A percentile compares a stretch with the other conserved stretches of the same genome.
phyloP scores from a whole-genome alignment of 2,113 vertebrate species.

The Pseudonaja textilis region DNA sequence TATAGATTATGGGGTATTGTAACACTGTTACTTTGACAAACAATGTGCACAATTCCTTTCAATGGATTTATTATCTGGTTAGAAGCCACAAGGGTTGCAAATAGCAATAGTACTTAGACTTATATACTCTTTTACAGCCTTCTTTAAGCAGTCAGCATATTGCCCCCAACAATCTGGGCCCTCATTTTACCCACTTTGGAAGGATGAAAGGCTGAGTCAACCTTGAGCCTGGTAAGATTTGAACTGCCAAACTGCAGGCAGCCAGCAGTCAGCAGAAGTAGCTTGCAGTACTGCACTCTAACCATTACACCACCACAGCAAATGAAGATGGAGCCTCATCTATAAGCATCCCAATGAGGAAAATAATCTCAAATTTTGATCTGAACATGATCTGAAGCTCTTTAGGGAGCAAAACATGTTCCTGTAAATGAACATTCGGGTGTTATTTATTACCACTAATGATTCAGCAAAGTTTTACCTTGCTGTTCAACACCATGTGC shows the following conservation, averaged over 20 bases:
- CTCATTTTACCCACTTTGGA: too few relatives aligned
- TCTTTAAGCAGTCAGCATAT: too few relatives aligned
- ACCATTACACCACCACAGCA: too few relatives aligned
- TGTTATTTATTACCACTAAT: background rate
- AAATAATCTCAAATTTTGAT: background rate
- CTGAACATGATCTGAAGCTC: background rate
- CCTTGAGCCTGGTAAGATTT: too few relatives aligned
- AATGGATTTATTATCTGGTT: background rate
- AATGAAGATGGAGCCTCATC: background rate
- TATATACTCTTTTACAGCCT: too few relatives aligned
- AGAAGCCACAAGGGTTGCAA: background rate
- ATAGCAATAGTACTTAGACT: background rate
- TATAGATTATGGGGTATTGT: background rate
- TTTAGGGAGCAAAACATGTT: background rate
- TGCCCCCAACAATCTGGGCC: too few relatives aligned
- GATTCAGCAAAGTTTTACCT: background rate
- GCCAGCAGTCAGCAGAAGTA: too few relatives aligned
- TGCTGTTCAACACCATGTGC: background rate
- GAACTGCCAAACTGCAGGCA: too few relatives aligned
- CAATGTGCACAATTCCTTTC: background rate
- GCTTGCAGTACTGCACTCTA: too few relatives aligned
- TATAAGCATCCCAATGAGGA: background rate
- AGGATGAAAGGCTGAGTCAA: too few relatives aligned
- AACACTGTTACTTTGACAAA: background rate
- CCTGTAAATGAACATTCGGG: background rate